These are phyloP conservation scores for Limnephilus rhombicus DNA, from an alignment of 2,888 invertebrate species.

Conservation along the genomic window DNA sequence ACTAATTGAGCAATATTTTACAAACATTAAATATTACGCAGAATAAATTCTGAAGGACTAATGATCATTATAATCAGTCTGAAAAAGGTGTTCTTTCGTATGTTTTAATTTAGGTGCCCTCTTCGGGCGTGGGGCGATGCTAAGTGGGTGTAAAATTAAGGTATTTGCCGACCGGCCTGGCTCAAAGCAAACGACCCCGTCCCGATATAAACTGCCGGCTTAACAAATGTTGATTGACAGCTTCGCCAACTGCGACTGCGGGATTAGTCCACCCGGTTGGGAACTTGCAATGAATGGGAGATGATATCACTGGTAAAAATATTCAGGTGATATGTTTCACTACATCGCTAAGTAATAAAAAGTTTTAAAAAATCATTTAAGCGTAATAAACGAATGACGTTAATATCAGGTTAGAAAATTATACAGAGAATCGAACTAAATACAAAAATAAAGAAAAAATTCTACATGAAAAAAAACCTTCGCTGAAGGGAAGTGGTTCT, in stretches of 20 bases:
- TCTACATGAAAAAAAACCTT: no score
- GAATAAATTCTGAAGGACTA: not conserved
- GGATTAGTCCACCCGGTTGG: conserved; percentile 58
- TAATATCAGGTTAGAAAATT: no score
- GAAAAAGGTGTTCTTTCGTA: not conserved
- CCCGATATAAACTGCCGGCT: conserved; percentile 36
- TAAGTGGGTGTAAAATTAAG: conserved; percentile 54
- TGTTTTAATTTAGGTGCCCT: conserved; percentile 18
- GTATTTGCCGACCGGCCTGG: conserved; percentile 30
- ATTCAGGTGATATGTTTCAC: not conserved
- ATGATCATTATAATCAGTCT: not conserved
- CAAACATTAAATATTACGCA: not conserved
- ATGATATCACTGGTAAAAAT: not conserved
- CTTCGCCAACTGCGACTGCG: conserved; percentile 37
- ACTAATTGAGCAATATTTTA: not conserved
- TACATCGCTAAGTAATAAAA: not conserved
- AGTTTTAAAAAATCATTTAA: no score
- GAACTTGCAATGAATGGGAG: conserved; percentile 28
- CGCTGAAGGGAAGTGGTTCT: no score
- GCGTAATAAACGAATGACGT: no score
- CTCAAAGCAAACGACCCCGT: conserved; percentile 49
- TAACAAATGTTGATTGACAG: conserved; percentile 65
- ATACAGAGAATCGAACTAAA: no score
- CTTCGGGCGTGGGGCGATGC: not conserved
- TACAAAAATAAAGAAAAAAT: no score